Base-by-base conservation (phyloP, 1,140 invertebrate genomes). In the Belonocnema kinseyi region DNA sequence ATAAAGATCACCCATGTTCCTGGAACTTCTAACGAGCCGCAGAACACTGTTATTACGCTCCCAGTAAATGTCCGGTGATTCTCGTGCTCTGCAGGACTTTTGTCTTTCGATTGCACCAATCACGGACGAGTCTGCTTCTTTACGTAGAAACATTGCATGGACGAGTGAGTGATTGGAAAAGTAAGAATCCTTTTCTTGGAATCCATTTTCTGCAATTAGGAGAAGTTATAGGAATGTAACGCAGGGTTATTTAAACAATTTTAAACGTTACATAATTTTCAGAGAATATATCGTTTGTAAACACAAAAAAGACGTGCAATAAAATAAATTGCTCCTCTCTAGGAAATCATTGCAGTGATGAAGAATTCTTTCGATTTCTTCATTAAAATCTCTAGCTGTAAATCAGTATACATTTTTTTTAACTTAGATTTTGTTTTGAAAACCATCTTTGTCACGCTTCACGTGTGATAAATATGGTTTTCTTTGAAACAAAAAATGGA, bases 21-120 rank as follows among this genome's bases (percentile, higher is more conserved):
- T 53, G 51, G 75, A 76, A 76, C 50, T 76, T 72, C 66, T 76
- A 76, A 76, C 75, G 51, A 76, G 75, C 75, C 75, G 66, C 74
- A 66, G 40, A 76, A 72, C 61, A 72, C 66, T 72, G 58, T 66
- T 53, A 76, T 76, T 76, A 76, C 58, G 61, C 61, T 76, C 58
- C 66, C 66, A 50, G 75, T 72, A 54, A 71, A 76, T 71, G 61
- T 53, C 40, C 19, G 52, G 13, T 50, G 61, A 75, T 75, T 75
- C 74, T 52, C 50, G 58, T 71, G 61, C 58, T 66, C 33, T 66
- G 7, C 26, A 33, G 21, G 21, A 61, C 61, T 66, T 16, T 66
- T 40, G 61, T 66, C 61, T 21, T 66, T 66, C 61, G 58, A 61
- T 14, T 26, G 21, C 11, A 66, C 33, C 14, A 66, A 66, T 66